Evolutionary conservation across 2,888 invertebrate species (phyloP).

Genomic region (Phengaris alcon): DNA sequence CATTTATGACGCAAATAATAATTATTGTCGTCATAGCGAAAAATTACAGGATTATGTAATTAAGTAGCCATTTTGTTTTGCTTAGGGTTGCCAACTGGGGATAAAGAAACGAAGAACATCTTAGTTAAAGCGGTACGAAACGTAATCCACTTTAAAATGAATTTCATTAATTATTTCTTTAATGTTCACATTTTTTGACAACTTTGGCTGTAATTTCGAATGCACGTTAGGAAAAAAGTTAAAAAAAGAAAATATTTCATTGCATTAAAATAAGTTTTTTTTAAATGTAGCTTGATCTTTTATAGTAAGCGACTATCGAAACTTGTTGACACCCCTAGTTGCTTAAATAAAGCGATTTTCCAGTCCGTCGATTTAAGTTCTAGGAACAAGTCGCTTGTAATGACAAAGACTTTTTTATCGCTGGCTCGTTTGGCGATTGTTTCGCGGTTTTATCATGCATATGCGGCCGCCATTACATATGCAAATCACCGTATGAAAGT

Average conservation of each 20-base stretch:
- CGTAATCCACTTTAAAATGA: no score
- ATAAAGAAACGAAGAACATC: neutral
- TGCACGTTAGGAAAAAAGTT: no score
- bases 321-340: conserved; percentile 35
- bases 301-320: neutral
- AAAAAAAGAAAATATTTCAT: no score
- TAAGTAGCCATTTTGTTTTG: conserved; percentile 7
- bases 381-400: conserved; percentile 67
- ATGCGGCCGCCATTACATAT: conserved; percentile 66
- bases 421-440: conserved; percentile 74
- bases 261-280: no score
- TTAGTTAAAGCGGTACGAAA: no score
- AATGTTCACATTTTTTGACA: no score
- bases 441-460: conserved; percentile 73
- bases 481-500: conserved; percentile 55
- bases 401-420: conserved; percentile 76
- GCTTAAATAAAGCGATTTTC: conserved; percentile 49
- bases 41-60: conserved; percentile 1
- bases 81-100: neutral
- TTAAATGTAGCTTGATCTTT: neutral
- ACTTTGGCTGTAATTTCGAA: no score
- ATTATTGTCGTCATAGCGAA: conserved; percentile 17
- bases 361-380: conserved; percentile 55
- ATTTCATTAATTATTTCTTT: no score
- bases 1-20: conserved; percentile 20